Evolutionary conservation across 2,888 invertebrate genomes (phyloP).

Genomic region (Gari tellinella): DNA sequence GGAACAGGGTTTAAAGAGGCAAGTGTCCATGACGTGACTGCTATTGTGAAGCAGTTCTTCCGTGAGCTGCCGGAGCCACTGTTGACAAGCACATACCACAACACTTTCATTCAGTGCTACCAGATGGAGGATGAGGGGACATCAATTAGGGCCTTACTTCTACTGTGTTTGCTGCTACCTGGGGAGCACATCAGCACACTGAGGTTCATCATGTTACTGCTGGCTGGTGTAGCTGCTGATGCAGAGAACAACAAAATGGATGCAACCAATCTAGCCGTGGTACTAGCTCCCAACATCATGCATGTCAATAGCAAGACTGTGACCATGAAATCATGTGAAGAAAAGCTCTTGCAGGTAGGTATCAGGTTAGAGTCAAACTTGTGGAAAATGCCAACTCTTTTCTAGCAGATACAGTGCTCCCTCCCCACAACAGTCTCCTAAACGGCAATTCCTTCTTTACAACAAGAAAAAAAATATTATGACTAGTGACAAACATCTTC

Average conservation of each 20-base stretch:
- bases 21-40: slow-evolving; percentile 93
- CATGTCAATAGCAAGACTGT: slow-evolving; percentile 87
- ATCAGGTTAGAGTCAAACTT: no score
- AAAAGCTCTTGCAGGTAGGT: slow-evolving; percentile 74
- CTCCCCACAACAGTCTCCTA: no score
- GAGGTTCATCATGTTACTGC: slow-evolving; percentile 91
- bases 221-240: slow-evolving; percentile 89
- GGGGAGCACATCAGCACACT: slow-evolving; percentile 91
- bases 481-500: no score
- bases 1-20: slow-evolving; percentile 89
- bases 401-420: no score
- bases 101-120: slow-evolving; percentile 88
- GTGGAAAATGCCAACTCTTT: no score
- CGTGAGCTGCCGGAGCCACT: slow-evolving; percentile 94
- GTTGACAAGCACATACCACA: slow-evolving; percentile 90
- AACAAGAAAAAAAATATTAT: no score
- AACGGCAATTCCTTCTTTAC: no score
- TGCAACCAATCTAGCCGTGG: slow-evolving; percentile 92
- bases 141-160: slow-evolving; percentile 87
- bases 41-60: slow-evolving; percentile 93
- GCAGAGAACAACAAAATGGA: slow-evolving; percentile 93
- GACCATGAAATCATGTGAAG: slow-evolving; percentile 79
- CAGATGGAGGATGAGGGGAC: slow-evolving; percentile 76
- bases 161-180: slow-evolving; percentile 90
- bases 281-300: slow-evolving; percentile 94